Evolutionary conservation across 2,797 vertebrate species (phyloP), one percentile per base, ranked within the genome.

Genomic region (Lithobates pipiens): DNA sequence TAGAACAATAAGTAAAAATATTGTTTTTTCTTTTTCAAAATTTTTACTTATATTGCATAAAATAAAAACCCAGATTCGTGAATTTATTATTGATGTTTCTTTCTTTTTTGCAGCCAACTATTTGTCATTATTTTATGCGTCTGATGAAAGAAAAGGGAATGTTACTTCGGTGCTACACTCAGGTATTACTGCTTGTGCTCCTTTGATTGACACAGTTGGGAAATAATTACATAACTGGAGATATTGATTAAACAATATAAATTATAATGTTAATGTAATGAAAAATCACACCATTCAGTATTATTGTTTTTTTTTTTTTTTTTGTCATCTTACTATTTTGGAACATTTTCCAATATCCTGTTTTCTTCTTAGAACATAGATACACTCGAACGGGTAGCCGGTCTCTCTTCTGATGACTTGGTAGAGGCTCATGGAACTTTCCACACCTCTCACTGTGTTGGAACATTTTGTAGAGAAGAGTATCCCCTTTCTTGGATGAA

Each of bases 391-490:
- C 94, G 97, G 2, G 96, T 96, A 69, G 97, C 96, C 0, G 97
- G 97, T 13, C 91, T 98, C 5, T 90, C 94, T 70, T 92, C 94
- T 0, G 94, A 96, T 0, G 95, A 97, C 86, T 91, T 98, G 36
- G 95, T 98, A 11, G 97, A 98, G 89, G 97, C 97, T 76, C 97
- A 98, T 0, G 97, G 97, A 74, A 97, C 97, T 0, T 98, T 98
- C 91, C 94, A 94, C 90, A 97, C 95, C 0, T 97, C 96, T 0
- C 97, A 98, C 91, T 98, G 97, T n/a, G 78, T 96, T 88, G 95
- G 94, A 88, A 91, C 93, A 69, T 74, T 89, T 9, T 98, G 97
- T 89, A 89, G 89, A 21, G 93, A 92, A 27, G 94, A 96, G 78
- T 98, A 97, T 92, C 83, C 87, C 15, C 91, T 98, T 77, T 93